Conservation (phyloP, 2,888 invertebrate genomes). For the Ectemnius continuus region DNA sequence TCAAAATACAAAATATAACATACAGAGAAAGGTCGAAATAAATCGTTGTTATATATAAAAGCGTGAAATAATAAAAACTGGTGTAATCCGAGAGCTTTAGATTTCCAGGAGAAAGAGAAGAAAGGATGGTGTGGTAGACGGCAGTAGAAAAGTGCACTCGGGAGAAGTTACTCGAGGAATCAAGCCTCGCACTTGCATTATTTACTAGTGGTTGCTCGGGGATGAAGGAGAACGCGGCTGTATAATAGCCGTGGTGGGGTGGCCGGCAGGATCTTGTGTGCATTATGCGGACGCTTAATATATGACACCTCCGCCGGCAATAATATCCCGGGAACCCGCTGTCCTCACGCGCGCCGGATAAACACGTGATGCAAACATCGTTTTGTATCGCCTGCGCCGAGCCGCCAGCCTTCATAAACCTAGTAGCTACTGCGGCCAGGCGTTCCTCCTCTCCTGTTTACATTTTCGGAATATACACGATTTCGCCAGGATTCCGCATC, state of each 20-base stretch:
- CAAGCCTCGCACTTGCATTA: not conserved
- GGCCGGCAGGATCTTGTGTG: not conserved
- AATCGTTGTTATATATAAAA: too few relatives aligned
- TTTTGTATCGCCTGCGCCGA: not conserved
- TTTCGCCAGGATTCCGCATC: not conserved
- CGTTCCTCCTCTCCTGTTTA: slow-evolving; percentile 14
- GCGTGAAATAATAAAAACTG: too few relatives aligned
- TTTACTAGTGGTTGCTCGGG: too few relatives aligned
- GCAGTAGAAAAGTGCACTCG: too few relatives aligned
- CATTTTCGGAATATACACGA: slow-evolving; percentile 28
- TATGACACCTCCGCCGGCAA: slow-evolving; percentile 11
- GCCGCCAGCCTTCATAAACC: slow-evolving; percentile 25
- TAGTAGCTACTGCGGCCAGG: not conserved
- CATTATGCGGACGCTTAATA: slow-evolving; percentile 11
- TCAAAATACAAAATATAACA: too few relatives aligned
- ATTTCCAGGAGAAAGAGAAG: too few relatives aligned
- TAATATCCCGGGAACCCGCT: slow-evolving; percentile 22
- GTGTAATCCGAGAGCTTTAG: too few relatives aligned
- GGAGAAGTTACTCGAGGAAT: not conserved
- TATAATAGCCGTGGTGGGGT: too few relatives aligned
- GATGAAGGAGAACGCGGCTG: too few relatives aligned
- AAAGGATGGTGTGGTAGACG: too few relatives aligned
- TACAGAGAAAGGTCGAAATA: too few relatives aligned
- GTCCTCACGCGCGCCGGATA: not conserved
- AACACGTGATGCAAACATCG: slow-evolving; percentile 23